Conservation (phyloP, 1,140 invertebrate species). For the Cydia strobilella region DNA sequence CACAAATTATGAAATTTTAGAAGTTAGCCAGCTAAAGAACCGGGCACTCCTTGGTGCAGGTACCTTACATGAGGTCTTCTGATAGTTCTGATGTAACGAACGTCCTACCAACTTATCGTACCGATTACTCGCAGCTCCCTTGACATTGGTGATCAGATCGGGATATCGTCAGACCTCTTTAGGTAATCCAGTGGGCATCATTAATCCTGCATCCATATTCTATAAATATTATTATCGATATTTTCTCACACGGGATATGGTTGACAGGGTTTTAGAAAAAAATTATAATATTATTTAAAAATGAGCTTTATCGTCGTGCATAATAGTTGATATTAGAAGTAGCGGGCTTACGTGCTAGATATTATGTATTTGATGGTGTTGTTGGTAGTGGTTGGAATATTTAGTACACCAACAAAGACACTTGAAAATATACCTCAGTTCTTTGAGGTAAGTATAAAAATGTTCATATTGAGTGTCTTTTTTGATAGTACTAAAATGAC, state of each 20-base stretch:
- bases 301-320: conserved; percentile 22
- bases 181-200: neutral
- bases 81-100: too few species aligned
- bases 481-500: neutral
- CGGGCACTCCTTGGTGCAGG: too few species aligned
- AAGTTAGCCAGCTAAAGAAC: too few species aligned
- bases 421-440: neutral
- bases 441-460: neutral
- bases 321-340: conserved; percentile 18
- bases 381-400: conserved; percentile 3
- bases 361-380: conserved; percentile 25
- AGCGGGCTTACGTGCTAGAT: conserved; percentile 17
- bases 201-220: conserved; percentile 13
- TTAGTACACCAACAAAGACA: neutral
- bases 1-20: too few species aligned
- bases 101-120: too few species aligned
- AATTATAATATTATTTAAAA: conserved; percentile 30
- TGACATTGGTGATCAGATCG: too few species aligned
- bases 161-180: neutral
- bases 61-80: too few species aligned
- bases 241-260: conserved; percentile 27
- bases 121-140: too few species aligned
- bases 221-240: neutral
- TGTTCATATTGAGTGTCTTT: neutral
- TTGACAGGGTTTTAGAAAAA: conserved; percentile 29